Percentiles rank a stretch among this genome's conserved stretches.
phyloP scores from a whole-genome alignment of 2,113 vertebrate genomes.

The Elaphurus davidianus region DNA sequence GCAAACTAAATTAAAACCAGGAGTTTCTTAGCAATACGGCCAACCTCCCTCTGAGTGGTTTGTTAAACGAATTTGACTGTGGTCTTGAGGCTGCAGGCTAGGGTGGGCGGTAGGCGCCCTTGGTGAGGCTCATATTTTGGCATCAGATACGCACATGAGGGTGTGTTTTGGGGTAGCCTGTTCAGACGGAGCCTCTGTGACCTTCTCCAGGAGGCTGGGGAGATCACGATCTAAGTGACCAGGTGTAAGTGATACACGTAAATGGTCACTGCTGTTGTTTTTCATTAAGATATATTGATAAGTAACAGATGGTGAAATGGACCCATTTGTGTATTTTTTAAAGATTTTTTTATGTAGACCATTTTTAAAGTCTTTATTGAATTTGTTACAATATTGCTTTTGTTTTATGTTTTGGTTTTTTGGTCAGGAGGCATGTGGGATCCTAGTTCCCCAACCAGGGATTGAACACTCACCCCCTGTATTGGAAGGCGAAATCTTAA shows the following conservation, averaged over 20 bases:
- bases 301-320: not conserved
- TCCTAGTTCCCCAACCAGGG: not conserved
- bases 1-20: not conserved
- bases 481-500: not conserved
- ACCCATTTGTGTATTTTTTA: not conserved
- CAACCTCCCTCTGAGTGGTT: not conserved
- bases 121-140: not conserved
- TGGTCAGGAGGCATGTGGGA: not conserved
- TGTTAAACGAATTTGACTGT: too few species aligned
- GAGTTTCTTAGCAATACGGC: not conserved
- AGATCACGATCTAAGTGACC: accelerated
- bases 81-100: not conserved
- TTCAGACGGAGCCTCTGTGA: not conserved
- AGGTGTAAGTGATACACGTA: not conserved
- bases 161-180: not conserved
- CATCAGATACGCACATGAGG: not conserved
- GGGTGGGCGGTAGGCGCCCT: not conserved
- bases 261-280: not conserved
- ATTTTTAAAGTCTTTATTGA: not conserved
- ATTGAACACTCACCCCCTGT: not conserved
- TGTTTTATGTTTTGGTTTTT: not conserved
- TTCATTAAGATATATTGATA: not conserved
- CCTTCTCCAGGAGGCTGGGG: not conserved
- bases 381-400: not conserved
- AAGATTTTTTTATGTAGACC: not conserved